A percentile compares a stretch with the other conserved stretches of the same genome.
These are phyloP conservation scores for Botia almorhae DNA, from an alignment of 2,797 vertebrate genomes.

Conservation along the genomic window DNA sequence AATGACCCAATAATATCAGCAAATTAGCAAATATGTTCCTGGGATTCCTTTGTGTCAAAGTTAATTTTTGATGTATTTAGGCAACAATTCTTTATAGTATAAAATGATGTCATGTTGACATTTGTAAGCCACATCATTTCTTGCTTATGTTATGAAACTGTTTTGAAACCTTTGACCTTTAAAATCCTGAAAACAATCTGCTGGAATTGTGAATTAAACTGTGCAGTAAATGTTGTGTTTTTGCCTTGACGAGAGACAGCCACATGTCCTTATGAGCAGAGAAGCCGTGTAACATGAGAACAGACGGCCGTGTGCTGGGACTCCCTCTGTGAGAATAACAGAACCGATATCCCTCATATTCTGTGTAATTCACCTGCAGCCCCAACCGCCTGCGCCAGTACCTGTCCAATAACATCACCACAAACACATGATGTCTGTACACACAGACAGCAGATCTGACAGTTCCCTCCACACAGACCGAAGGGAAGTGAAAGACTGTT, in stretches of 20 bases:
- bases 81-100: not conserved
- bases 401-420: conserved; percentile 71
- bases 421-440: not conserved
- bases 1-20: not conserved
- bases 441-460: not conserved
- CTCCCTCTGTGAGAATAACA: conserved; percentile 88
- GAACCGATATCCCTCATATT: conserved; percentile 85
- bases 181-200: too few species aligned
- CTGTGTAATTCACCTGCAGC: conserved; percentile 79
- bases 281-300: conserved; percentile 95
- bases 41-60: not conserved
- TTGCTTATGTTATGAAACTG: not conserved
- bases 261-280: conserved; percentile 96
- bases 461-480: not conserved
- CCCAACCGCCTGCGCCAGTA: conserved; percentile 86
- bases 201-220: not conserved
- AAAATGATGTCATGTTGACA: not conserved
- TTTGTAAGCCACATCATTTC: not conserved
- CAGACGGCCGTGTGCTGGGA: conserved; percentile 78
- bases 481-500: conserved; percentile 16
- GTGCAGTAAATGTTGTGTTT: not conserved
- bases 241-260: conserved; percentile 88
- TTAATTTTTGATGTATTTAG: not conserved
- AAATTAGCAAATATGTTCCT: not conserved
- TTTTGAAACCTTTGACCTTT: not conserved